A percentile compares a stretch with the other conserved stretches of the same genome.
phyloP scores from a whole-genome alignment of 2,113 vertebrate species.

The Aspidoscelis tigris region DNA sequence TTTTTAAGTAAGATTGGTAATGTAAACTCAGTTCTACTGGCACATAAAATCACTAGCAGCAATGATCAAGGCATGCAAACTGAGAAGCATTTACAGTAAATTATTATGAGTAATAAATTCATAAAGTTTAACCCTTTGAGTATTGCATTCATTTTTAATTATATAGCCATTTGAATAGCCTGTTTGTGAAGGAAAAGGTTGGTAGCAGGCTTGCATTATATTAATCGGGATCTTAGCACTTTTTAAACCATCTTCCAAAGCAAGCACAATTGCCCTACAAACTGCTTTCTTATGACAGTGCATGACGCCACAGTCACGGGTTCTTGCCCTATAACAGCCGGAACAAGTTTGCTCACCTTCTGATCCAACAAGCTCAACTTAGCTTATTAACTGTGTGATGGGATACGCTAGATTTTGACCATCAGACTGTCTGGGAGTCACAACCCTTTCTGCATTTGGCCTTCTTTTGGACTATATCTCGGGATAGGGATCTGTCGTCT shows the following conservation, averaged over 20 bases:
- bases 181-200: constrained; percentile 70
- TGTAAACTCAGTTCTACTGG: constrained; percentile 85
- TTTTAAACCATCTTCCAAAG: constrained; percentile 56
- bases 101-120: constrained; percentile 80
- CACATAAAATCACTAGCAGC: constrained; percentile 88
- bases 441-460: too few relatives aligned
- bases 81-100: constrained; percentile 88
- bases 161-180: constrained; percentile 73
- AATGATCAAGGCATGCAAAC: constrained; percentile 89
- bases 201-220: constrained; percentile 67
- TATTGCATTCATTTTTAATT: constrained; percentile 79
- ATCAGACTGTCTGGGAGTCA: neutral
- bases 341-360: constrained; percentile 50
- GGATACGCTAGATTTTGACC: neutral
- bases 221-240: constrained; percentile 54
- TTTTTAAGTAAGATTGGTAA: constrained; percentile 83
- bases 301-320: constrained; percentile 49
- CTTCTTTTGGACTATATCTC: too few relatives aligned
- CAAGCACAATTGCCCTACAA: constrained; percentile 57
- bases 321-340: constrained; percentile 51
- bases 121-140: constrained; percentile 82
- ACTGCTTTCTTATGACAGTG: constrained; percentile 53
- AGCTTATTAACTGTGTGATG: neutral
- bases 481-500: too few relatives aligned
- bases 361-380: neutral